Percentiles rank a stretch among this genome's conserved stretches.
These are phyloP conservation scores for Allacma fusca DNA, from an alignment of 2,888 invertebrate species.

Conservation along the genomic window DNA sequence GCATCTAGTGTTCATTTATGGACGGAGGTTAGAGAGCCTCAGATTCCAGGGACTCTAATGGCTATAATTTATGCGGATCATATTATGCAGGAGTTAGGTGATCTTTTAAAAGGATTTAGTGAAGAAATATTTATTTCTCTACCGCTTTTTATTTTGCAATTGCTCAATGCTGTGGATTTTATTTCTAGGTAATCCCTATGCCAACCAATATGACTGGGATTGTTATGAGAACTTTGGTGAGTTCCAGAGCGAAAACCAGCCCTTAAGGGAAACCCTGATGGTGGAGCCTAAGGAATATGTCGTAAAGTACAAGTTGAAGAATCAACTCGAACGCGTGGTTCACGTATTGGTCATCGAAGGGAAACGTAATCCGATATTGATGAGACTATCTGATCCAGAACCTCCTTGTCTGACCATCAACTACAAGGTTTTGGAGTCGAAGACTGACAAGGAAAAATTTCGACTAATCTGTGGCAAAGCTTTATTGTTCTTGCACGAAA, in stretches of 20 bases:
- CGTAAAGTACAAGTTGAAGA: background rate
- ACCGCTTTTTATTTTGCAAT: too few relatives aligned
- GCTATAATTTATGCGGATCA: background rate
- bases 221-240: too few relatives aligned
- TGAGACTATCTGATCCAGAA: conserved; percentile 45
- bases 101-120: too few relatives aligned
- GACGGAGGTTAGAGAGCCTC: too few relatives aligned
- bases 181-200: too few relatives aligned
- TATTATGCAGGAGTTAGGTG: conserved; percentile 2
- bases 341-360: conserved; percentile 46
- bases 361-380: conserved; percentile 43
- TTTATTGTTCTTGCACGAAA: background rate
- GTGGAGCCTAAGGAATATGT: conserved; percentile 10
- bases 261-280: too few relatives aligned
- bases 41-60: too few relatives aligned
- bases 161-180: too few relatives aligned
- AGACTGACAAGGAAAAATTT: conserved; percentile 17
- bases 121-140: too few relatives aligned
- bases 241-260: too few relatives aligned
- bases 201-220: too few relatives aligned
- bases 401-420: conserved; percentile 41
- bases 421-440: background rate
- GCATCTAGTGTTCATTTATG: too few relatives aligned
- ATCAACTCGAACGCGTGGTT: background rate
- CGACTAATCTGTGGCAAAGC: background rate